Percentiles rank a stretch among this genome's conserved stretches.
Conservation (phyloP, 2,797 vertebrate genomes). For the Atherinosoma microstoma region DNA sequence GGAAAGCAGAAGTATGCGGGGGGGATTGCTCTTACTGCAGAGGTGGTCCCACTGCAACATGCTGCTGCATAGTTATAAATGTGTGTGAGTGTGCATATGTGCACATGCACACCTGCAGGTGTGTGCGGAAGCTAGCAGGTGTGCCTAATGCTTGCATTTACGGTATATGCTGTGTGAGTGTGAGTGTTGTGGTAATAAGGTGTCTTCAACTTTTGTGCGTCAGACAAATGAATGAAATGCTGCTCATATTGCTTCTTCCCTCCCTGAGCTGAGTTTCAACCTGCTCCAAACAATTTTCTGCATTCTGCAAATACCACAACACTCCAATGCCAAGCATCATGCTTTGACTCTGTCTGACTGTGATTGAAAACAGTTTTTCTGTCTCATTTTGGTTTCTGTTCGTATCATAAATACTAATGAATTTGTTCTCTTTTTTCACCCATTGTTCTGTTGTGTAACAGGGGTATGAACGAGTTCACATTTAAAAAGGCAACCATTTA, state of each 20-base stretch:
- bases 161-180: constrained; percentile 19
- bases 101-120: constrained; percentile 21
- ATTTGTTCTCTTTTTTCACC: constrained; percentile 3
- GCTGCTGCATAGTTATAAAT: constrained; percentile 61
- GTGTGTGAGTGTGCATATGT: constrained; percentile 34
- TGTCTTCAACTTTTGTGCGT: constrained; percentile 61
- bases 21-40: constrained; percentile 73
- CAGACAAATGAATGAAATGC: constrained; percentile 61
- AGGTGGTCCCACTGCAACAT: constrained; percentile 78
- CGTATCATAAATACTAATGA: neutral
- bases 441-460: constrained; percentile 17
- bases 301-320: constrained; percentile 73
- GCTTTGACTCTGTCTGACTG: constrained; percentile 52
- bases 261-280: constrained; percentile 62
- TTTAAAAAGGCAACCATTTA: neutral
- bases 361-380: constrained; percentile 25
- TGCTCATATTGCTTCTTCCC: constrained; percentile 59
- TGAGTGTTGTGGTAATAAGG: constrained; percentile 52
- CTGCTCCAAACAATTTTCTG: constrained; percentile 64
- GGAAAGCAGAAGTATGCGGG: constrained; percentile 39
- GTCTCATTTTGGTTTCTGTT: constrained; percentile 5
- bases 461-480: neutral
- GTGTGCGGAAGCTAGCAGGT: constrained; percentile 42
- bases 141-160: constrained; percentile 55
- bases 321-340: constrained; percentile 17